Conservation (phyloP, 2,888 invertebrate genomes). For the Matsumyia berberina region DNA sequence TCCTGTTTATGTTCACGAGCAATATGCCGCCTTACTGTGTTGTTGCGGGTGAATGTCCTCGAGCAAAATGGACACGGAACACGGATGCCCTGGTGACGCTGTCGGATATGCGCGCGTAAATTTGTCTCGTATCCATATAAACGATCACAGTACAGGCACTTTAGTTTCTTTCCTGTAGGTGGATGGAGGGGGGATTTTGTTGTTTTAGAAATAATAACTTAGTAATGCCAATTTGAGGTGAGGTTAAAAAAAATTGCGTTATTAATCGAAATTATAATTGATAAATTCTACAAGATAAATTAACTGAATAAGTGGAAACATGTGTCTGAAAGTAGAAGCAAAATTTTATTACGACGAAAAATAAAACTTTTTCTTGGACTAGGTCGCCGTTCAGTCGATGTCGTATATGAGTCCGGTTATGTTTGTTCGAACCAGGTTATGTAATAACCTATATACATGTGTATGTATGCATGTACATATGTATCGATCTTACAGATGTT, state of each 20-base stretch:
- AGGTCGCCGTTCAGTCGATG: no score
- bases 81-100: constrained; percentile 95
- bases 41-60: constrained; percentile 96
- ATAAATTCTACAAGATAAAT: no score
- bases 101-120: constrained; percentile 94
- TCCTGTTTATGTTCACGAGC: constrained; percentile 94
- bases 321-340: no score
- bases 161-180: constrained; percentile 92
- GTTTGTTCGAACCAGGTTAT: no score
- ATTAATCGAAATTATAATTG: constrained; percentile 38
- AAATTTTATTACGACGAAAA: no score
- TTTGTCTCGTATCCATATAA: constrained; percentile 97
- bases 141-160: constrained; percentile 96
- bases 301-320: no score
- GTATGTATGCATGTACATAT: no score
- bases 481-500: no score
- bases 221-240: constrained; percentile 76
- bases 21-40: constrained; percentile 95
- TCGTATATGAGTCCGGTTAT: no score
- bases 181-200: constrained; percentile 76
- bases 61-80: constrained; percentile 96
- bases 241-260: constrained; percentile 60
- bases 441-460: no score
- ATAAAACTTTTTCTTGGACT: no score
- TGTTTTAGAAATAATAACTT: constrained; percentile 76